phyloP scores from a whole-genome alignment of 1,140 invertebrate genomes.

The Nephila pilipes region DNA sequence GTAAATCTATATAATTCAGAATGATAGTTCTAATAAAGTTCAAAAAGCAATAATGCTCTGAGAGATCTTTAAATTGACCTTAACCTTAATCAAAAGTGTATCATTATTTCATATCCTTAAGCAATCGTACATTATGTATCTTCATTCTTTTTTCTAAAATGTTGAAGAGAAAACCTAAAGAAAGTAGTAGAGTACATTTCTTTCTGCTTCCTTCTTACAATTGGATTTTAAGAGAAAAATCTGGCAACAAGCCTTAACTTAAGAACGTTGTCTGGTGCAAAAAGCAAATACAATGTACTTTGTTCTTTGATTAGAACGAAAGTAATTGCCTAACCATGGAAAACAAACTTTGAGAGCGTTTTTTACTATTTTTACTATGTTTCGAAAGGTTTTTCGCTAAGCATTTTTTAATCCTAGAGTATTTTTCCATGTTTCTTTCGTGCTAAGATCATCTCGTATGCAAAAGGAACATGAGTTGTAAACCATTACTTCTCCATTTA shows the following conservation, averaged over 20 bases:
- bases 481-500: not conserved
- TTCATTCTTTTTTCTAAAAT: not conserved
- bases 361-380: not conserved
- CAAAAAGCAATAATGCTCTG: not conserved
- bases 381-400: conserved; percentile 7
- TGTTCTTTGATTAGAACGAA: conserved; percentile 61
- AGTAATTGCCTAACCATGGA: conserved; percentile 66
- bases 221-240: conserved; percentile 30
- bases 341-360: conserved; percentile 43
- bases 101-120: conserved; percentile 50
- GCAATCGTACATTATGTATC: conserved; percentile 16
- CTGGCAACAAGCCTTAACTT: conserved; percentile 38
- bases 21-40: not conserved
- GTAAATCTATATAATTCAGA: not conserved
- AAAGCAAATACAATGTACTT: conserved; percentile 56
- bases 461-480: not conserved
- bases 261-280: conserved; percentile 46
- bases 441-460: not conserved
- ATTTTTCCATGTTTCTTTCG: conserved; percentile 13
- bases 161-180: not conserved
- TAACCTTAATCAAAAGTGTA: conserved; percentile 33
- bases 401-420: conserved; percentile 18
- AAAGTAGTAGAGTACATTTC: not conserved
- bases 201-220: not conserved
- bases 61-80: conserved; percentile 17